Percentiles rank a stretch among this genome's conserved stretches.
These are phyloP conservation scores for Vulpes ferrilata DNA, from an alignment of 2,113 vertebrate species.

Conservation along the genomic window DNA sequence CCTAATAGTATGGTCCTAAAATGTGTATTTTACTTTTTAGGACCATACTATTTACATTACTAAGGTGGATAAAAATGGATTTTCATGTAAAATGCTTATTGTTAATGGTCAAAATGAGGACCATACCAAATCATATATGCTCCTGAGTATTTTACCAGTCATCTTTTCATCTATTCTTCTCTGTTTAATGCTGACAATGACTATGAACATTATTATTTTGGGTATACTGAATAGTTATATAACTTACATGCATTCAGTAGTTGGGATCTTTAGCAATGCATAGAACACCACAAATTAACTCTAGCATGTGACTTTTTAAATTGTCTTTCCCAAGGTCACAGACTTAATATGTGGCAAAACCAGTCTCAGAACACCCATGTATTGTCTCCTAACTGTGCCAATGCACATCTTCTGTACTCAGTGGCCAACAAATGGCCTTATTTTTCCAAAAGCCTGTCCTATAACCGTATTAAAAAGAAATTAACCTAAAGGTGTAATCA, in stretches of 20 bases:
- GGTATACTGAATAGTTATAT: neutral
- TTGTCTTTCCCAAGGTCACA: constrained; percentile 53
- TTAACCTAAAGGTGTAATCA: constrained; percentile 47
- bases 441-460: constrained; percentile 17
- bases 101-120: neutral
- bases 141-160: neutral
- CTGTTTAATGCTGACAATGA: neutral
- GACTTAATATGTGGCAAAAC: neutral
- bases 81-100: neutral
- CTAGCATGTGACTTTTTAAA: neutral
- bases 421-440: neutral
- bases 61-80: neutral
- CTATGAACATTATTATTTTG: neutral
- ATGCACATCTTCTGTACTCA: neutral
- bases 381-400: constrained; percentile 3
- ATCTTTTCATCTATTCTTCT: neutral
- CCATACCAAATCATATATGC: neutral
- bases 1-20: neutral
- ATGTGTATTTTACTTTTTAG: neutral
- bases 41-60: neutral
- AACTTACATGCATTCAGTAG: neutral
- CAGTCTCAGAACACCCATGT: neutral
- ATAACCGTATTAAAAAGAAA: constrained; percentile 67
- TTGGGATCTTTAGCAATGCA: neutral
- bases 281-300: neutral